A percentile compares a stretch with the other conserved stretches of the same genome.
Evolutionary conservation across 2,113 vertebrate genomes (phyloP).

Genomic region (Hymenochirus boettgeri): DNA sequence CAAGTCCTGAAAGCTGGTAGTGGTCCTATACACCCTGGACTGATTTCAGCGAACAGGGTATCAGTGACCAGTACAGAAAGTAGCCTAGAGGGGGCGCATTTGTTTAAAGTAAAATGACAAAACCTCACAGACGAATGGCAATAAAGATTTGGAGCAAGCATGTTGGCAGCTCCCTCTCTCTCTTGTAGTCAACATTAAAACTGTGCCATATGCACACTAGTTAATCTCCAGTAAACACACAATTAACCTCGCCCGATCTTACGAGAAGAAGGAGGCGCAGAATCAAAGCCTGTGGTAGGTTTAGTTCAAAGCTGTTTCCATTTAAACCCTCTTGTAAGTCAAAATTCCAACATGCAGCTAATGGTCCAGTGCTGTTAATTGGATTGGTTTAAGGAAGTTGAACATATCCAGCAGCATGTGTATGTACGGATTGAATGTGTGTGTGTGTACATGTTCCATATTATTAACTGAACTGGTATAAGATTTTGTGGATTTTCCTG

Average conservation of each 20-base stretch:
- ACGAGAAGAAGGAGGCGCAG: neutral
- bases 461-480: too few relatives aligned
- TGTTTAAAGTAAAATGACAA: neutral
- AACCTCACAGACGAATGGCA: conserved; percentile 9
- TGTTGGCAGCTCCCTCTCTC: too few relatives aligned
- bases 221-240: conserved; percentile 25
- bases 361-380: conserved; percentile 16
- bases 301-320: conserved; percentile 5
- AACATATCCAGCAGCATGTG: too few relatives aligned
- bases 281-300: conserved; percentile 13
- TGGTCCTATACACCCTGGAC: too few relatives aligned
- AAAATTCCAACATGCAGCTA: conserved; percentile 24
- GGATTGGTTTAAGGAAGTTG: neutral
- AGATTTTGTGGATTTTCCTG: too few relatives aligned
- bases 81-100: neutral
- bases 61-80: conserved; percentile 25
- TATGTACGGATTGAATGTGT: too few relatives aligned
- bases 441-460: too few relatives aligned
- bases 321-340: neutral
- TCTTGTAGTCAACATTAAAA: too few relatives aligned
- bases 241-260: conserved; percentile 1
- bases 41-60: conserved; percentile 23
- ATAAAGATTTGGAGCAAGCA: too few relatives aligned
- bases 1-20: too few relatives aligned
- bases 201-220: neutral